Base-by-base conservation (phyloP, 2,888 invertebrate genomes). In the Rosalia funebris region DNA sequence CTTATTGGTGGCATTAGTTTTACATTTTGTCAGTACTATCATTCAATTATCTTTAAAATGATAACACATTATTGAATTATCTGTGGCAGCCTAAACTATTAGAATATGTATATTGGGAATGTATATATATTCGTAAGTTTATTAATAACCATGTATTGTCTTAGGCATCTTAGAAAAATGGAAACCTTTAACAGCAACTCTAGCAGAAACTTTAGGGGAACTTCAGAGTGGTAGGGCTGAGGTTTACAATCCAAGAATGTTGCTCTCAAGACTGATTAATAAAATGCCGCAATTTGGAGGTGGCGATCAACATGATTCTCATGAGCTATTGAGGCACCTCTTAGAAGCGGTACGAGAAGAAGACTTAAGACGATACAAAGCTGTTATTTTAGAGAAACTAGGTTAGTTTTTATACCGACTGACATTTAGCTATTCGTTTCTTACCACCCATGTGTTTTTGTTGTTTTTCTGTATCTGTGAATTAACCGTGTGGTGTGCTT, bases 281-380 rank as follows among this genome's bases (percentile, higher is more conserved):
- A 89, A 89, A 70, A 84, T 89, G 76, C 91, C 93, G 0, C 91
- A 96, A 78, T 98, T 97, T 80, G 91, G 92, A 50, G 96, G 96
- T 7, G 95, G 92, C 1, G 93, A 96, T 72, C 98, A 99, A 77
- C 98, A 99, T 76, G 98, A 99, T 79, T 90, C 98, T 0, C 98
- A 99, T 75, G 98, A 99, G 80, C 83, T 98, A 55, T 84, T 99
- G 12, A 84, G 98, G 53, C 94, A 95, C 82, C 82, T 98, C 44
- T 83, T 98, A 48, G 97, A 98, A 81, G 91, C 91, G 66, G 92
- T 97, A 67, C 88, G 89, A 66, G 88, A 88, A 4, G 90, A 90
- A 75, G 90, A 90, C 72, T 83, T 89, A 2, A 86, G 93, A 80
- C 88, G 96, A 62, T 94, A 94, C 76, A 92, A 95, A 79, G 82